phyloP scores from a whole-genome alignment of 2,888 invertebrate genomes.

The Cerastoderma edule region DNA sequence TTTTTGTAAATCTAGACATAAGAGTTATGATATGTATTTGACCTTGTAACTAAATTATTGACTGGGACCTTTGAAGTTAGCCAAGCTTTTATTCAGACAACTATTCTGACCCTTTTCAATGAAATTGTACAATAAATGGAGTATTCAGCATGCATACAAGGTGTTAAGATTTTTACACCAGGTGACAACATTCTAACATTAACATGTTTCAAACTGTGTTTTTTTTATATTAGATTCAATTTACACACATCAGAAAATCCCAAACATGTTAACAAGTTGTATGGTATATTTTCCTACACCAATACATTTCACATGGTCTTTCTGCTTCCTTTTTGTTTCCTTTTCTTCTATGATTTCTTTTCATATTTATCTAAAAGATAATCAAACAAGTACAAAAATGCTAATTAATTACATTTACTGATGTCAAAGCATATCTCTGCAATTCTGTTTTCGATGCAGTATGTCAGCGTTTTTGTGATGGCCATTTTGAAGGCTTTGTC shows the following conservation, averaged over 20 bases:
- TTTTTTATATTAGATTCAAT: too few species aligned
- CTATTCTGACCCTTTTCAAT: too few species aligned
- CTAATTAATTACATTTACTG: background rate
- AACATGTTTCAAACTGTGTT: too few species aligned
- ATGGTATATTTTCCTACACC: background rate
- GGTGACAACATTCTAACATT: too few species aligned
- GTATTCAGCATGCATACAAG: too few species aligned
- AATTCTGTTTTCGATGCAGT: slow-evolving; percentile 4
- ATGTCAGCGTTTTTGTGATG: background rate
- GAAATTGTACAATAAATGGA: too few species aligned
- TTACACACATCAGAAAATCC: background rate
- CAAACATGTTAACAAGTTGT: background rate
- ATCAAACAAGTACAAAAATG: background rate
- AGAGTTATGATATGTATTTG: too few species aligned
- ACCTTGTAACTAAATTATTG: too few species aligned
- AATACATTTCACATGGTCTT: background rate
- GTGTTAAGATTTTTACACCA: too few species aligned
- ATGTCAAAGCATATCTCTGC: background rate
- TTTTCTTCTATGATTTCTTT: background rate
- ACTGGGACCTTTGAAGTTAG: too few species aligned
- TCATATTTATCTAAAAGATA: background rate
- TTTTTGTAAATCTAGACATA: too few species aligned
- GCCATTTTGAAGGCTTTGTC: background rate
- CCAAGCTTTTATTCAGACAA: too few species aligned
- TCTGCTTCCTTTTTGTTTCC: background rate